Evolutionary conservation across 2,888 invertebrate genomes (phyloP), one percentile per base, ranked within the genome.

Genomic region (Apotomis turbidana): DNA sequence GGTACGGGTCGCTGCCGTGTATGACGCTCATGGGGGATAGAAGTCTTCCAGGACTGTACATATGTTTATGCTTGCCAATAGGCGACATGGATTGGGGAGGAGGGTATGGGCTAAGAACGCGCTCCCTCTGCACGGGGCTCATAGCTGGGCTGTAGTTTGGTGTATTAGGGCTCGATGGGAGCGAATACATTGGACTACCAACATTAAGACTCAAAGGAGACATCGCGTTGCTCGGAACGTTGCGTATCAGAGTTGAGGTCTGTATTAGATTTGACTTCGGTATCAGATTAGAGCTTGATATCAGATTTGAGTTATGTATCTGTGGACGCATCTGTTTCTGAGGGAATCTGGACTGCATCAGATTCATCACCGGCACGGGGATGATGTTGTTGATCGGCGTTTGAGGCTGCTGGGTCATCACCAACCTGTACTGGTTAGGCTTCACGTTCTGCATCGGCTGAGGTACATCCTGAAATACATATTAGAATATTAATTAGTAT

Each of bases 31-130:
- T 79, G 0, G 91, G 90, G 0, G 92, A 90, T 41, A 88, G 71
- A 4, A 88, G 75, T 70, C 84, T 87, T 0, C 81, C 82, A 0
- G 90, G 88, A 72, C 90, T 90, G 77, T 87, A 90, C 71, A 82
- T 80, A 70, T 87, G 88, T 51, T 82, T 82, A 76, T 84, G 91
- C 57, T 85, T 88, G 12, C 87, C 87, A 0, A 86, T 86, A 0
- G 93, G 91, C 0, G 91, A 92, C 62, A 91, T 72, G 1, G 90
- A 90, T 73, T 89, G 90, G 0, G 91, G 89, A 0, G 91, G 90
- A 62, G 87, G 84, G 73, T 91, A 92, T 0, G 91, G 90, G 62
- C 92, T 92, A 74, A 88, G 81, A 4, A 87, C 79, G 57, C 86
- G 85, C 13, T 90, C 90, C 71, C 81, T 84, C 52, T 86, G 88